Conservation (phyloP, 2,797 vertebrate species). For the Xiphophorus birchmanni region DNA sequence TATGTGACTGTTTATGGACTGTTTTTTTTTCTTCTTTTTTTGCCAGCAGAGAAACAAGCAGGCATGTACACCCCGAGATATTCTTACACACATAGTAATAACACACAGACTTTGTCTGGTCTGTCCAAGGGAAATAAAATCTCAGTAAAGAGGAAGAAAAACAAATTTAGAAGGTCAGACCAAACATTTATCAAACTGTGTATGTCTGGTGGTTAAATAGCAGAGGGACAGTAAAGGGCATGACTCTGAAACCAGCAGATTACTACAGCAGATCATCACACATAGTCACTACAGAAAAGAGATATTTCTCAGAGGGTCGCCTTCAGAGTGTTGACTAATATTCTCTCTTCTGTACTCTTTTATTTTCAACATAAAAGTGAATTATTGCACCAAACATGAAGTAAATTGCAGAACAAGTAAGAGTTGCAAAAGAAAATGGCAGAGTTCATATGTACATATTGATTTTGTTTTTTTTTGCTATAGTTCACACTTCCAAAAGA, state of each 20-base stretch:
- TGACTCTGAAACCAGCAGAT: slow-evolving; percentile 75
- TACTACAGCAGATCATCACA: slow-evolving; percentile 75
- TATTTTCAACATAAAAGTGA: slow-evolving; percentile 70
- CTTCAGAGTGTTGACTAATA: slow-evolving; percentile 64
- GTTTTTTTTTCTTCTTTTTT: slow-evolving; percentile 30
- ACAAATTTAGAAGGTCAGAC: slow-evolving; percentile 80
- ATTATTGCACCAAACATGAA: slow-evolving; percentile 52
- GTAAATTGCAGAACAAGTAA: slow-evolving; percentile 48
- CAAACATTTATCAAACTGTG: slow-evolving; percentile 81
- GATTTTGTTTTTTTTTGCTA: background rate
- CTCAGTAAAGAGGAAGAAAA: slow-evolving; percentile 75
- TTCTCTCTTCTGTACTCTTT: slow-evolving; percentile 63
- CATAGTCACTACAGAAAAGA: slow-evolving; percentile 59
- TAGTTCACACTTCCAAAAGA: background rate
- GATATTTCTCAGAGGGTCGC: slow-evolving; percentile 76
- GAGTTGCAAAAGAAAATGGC: slow-evolving; percentile 20
- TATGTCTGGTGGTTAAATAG: slow-evolving; percentile 81
- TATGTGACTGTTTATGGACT: slow-evolving; percentile 31
- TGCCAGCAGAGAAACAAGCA: slow-evolving; percentile 31
- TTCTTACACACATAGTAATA: slow-evolving; percentile 14
- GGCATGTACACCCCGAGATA: slow-evolving; percentile 11
- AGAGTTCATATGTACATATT: background rate
- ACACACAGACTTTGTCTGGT: slow-evolving; percentile 38
- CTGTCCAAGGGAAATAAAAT: slow-evolving; percentile 78
- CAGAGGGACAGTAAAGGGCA: slow-evolving; percentile 81